Percentiles rank a stretch among this genome's conserved stretches.
Conservation (phyloP, 1,140 invertebrate genomes). For the Prorops nasuta region DNA sequence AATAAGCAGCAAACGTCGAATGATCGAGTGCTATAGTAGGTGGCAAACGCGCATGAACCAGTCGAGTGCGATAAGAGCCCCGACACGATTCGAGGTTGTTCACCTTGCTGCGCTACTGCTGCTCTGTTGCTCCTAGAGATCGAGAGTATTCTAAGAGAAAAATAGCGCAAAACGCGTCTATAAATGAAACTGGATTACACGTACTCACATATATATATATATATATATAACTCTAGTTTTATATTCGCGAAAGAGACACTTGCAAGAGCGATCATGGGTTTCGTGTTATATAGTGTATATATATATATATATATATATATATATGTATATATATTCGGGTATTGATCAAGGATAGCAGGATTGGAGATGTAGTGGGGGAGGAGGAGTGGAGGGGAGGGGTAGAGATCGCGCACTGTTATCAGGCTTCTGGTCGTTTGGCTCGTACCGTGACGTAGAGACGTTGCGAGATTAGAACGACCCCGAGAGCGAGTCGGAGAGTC, state of each 20-base stretch:
- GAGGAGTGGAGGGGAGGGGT: slow-evolving; percentile 13
- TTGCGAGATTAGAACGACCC: slow-evolving; percentile 8
- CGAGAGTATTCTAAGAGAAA: slow-evolving; percentile 1
- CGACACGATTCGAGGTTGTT: slow-evolving; percentile 54
- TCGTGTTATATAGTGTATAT: no score
- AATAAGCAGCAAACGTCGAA: no score
- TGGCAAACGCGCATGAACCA: no score
- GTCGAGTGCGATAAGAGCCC: slow-evolving; percentile 44
- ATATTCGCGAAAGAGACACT: slow-evolving; percentile 9
- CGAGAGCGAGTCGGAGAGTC: slow-evolving; percentile 11
- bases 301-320: no score
- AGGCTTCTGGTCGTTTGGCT: slow-evolving; percentile 36
- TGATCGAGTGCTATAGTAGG: no score
- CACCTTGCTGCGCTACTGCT: slow-evolving; percentile 38
- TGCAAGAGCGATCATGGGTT: slow-evolving; percentile 10
- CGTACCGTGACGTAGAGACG: slow-evolving; percentile 32
- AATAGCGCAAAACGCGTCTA: no score
- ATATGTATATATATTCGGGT: no score
- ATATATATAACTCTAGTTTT: no score
- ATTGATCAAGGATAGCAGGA: neutral
- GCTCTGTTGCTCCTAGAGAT: no score
- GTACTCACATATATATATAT: no score
- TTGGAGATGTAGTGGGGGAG: slow-evolving; percentile 3
- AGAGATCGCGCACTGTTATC: slow-evolving; percentile 32
- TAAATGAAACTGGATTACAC: no score